Percentiles rank a stretch among this genome's conserved stretches.
Evolutionary conservation across 1,140 invertebrate species (phyloP).

Genomic region (Ceratina japonica): DNA sequence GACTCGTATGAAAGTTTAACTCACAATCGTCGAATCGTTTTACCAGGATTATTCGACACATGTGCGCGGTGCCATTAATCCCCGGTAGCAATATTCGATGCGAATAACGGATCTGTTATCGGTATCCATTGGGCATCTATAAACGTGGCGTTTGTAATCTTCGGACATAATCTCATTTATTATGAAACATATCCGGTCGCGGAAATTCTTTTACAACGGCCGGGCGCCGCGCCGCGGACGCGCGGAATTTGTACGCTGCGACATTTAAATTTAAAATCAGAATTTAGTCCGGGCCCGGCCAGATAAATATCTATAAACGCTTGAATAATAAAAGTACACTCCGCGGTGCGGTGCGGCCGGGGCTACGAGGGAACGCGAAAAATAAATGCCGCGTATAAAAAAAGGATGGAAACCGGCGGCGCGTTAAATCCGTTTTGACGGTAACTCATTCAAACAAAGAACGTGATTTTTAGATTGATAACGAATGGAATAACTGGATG

Average conservation of each 20-base stretch:
- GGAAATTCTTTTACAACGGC: background rate
- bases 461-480: no score
- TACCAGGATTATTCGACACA: background rate
- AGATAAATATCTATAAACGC: conserved; percentile 19
- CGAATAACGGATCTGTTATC: conserved; percentile 1
- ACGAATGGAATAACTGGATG: no score
- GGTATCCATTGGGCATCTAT: conserved; percentile 13
- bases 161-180: conserved; percentile 13
- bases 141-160: conserved; percentile 12
- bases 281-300: background rate
- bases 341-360: background rate
- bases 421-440: background rate
- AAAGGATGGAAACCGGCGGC: background rate
- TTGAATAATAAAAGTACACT: conserved; percentile 22
- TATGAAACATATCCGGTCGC: conserved; percentile 1
- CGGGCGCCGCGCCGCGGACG: no score
- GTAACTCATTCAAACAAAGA: background rate
- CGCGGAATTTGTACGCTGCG: background rate
- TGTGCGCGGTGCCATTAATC: conserved; percentile 11
- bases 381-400: background rate
- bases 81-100: conserved; percentile 22
- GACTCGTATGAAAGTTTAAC: background rate
- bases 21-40: background rate
- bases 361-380: background rate
- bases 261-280: conserved; percentile 26